A percentile compares a stretch with the other conserved stretches of the same genome.
These are phyloP conservation scores for Hafferia zeledoni DNA, from an alignment of 2,797 vertebrate genomes.

Conservation along the genomic window DNA sequence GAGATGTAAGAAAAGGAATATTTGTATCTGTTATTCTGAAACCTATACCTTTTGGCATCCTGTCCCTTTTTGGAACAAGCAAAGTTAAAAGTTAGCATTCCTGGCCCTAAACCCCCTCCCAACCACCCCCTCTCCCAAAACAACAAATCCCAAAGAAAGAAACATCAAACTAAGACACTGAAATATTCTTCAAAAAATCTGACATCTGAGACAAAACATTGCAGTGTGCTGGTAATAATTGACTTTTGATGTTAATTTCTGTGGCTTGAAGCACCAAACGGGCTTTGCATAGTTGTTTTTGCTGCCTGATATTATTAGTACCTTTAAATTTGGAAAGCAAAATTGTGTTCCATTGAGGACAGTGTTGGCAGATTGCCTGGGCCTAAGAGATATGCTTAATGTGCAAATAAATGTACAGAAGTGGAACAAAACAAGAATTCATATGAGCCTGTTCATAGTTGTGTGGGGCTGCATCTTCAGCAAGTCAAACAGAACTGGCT, in stretches of 20 bases:
- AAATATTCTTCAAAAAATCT: neutral
- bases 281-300: conserved; percentile 18
- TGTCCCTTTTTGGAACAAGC: neutral
- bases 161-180: neutral
- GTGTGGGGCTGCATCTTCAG: neutral
- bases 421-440: neutral
- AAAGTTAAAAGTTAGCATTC: neutral
- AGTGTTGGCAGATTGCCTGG: neutral
- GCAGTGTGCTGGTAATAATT: neutral
- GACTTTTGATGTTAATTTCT: neutral
- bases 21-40: neutral
- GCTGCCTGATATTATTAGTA: conserved; percentile 7
- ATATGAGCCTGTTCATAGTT: accelerated
- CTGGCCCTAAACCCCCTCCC: accelerated
- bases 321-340: conserved; percentile 16
- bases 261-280: neutral
- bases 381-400: neutral
- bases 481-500: neutral
- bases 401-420: conserved; percentile 15
- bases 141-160: neutral
- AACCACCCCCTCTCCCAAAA: neutral
- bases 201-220: neutral
- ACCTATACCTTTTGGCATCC: neutral
- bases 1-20: neutral
- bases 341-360: conserved; percentile 1